Evolutionary conservation across 2,888 invertebrate genomes (phyloP), one percentile per base, ranked within the genome.

Genomic region (Horisme vitalbata): DNA sequence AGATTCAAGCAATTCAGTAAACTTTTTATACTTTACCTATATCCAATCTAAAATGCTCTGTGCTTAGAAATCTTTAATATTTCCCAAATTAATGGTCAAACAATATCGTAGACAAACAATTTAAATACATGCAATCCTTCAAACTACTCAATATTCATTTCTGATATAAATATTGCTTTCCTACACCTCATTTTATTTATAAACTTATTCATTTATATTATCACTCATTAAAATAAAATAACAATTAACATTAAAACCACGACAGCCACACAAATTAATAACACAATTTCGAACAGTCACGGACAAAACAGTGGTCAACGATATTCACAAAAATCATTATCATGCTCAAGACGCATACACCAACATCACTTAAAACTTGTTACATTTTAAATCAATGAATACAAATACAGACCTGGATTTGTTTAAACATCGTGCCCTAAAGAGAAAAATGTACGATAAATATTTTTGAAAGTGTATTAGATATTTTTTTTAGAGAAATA

Each of bases 321-420:
- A 45, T 50, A 35, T 50, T 63, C 47, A 74, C 65, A 68, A 47
- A 60, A 55, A 59, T 51, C 50, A 56, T 54, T 60, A 34, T 57
- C 83, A 83, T 81, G 81, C 83, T 68, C 59, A 62, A 72, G 60
- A 73, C 66, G 65, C 59, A 60, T 67, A 72, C 60, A 73, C 66
- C 65, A 78, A 84, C 76, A 75, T 79, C 75, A 83, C 78, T 78
- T 75, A 66, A 73, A 79, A 79, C 62, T 73, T 61, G 45, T 35
- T 57, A 68, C 59, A 68, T 39, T 65, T 66, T 60, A 67, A 64
- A 58, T 66, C 55, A 69, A 64, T 56, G 18, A 70, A 83, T 90
- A 90, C 90, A 85, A 70, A 83, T 90, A 90, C 90, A 85, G 83
- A 90, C 90, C 90, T 90, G 87, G 69, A 90, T 90, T 83, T 89